Base-by-base conservation (phyloP, 2,888 invertebrate genomes). In the Glyphotaelius pellucidus region DNA sequence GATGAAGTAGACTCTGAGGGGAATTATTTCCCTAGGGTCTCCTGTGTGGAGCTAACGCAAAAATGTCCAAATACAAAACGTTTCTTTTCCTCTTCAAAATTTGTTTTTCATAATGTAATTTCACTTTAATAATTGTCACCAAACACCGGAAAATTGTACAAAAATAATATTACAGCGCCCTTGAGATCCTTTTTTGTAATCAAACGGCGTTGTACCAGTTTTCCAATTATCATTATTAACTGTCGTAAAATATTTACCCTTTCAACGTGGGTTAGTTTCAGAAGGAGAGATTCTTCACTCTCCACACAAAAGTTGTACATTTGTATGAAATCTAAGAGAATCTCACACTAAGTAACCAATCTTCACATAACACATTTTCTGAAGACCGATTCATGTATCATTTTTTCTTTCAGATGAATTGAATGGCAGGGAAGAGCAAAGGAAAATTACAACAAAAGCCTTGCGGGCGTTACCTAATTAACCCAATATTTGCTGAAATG, bases 321-420 rank as follows among this genome's bases (percentile, higher is more conserved):
- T 52, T 52, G 19, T 67, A 19, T 25, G 67, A 67, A n/a, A 67
- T 67, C 67, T 67, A 67, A 25, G 25, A 67, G n/a, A 67, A 67
- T 67, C 25, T 25, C 67, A 5, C 67, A n/a, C 67, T 67, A 25
- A 67, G 67, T 67, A 67, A 67, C 67, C 19, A 67, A 67, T 67
- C 25, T 67, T 25, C 67, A 67, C 67, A 67, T 67, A 67, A n/a
- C 67, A 67, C 67, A 2, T 25, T 25, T 67, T 67, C 67, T n/a
- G 15, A 81, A 32, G 30, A 81, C 81, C 30, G 81, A 81, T 81
- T 81, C 32, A 31, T 81, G 32, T 81, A 81, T 81, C 31, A 81
- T 19, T 38, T 32, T 81, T 81, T 81, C 81, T 81, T 81, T 81
- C 81, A 81, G 31, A 81, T 15, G 32, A 81, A 81, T 81, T 81